phyloP scores from a whole-genome alignment of 2,797 vertebrate species.

The Malacoraja senta region DNA sequence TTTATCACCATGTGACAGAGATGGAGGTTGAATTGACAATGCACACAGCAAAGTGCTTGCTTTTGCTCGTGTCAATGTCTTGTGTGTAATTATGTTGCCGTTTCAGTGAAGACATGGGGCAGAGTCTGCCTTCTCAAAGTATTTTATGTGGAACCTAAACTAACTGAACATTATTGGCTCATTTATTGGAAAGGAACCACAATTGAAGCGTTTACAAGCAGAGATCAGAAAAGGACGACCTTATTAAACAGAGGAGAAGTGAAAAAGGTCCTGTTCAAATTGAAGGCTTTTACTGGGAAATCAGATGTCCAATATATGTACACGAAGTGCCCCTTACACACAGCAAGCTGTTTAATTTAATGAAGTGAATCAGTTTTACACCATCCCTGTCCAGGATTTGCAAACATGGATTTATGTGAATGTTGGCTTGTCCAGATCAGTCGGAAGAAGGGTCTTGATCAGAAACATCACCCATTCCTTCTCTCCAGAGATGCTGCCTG shows the following conservation, averaged over 20 bases:
- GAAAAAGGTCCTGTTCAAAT: neutral
- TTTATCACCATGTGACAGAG: neutral
- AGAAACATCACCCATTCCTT: too few relatives aligned
- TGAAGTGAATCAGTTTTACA: neutral
- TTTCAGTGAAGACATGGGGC: neutral
- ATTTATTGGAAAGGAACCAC: neutral
- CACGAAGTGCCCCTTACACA: neutral
- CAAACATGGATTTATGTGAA: neutral
- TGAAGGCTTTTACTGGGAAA: neutral
- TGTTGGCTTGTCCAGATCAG: too few relatives aligned
- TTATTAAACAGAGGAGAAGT: neutral
- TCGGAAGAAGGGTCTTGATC: too few relatives aligned
- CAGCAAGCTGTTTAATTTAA: neutral
- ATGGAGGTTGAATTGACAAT: neutral
- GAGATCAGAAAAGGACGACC: neutral
- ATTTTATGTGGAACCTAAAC: neutral
- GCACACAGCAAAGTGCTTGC: neutral
- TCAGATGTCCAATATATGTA: neutral
- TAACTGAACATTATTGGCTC: neutral
- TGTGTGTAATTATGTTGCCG: neutral
- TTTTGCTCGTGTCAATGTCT: too few relatives aligned
- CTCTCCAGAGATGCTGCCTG: too few relatives aligned
- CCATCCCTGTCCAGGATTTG: neutral
- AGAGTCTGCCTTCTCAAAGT: neutral
- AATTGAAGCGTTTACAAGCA: neutral